Evolutionary conservation across 2,797 vertebrate species (phyloP).

Genomic region (Toxotes lorentzi): DNA sequence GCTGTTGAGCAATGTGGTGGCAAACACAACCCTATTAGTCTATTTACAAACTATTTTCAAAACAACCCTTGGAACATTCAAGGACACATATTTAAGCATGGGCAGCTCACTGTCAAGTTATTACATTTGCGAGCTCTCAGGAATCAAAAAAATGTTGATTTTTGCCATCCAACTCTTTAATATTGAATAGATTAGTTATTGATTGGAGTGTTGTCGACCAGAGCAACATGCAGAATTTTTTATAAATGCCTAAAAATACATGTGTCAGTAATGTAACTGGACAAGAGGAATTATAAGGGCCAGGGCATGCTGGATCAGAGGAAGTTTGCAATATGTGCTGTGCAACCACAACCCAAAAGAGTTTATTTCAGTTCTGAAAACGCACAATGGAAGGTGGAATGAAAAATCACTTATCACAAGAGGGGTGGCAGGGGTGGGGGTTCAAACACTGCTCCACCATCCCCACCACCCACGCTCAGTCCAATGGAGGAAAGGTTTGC

Average conservation of each 20-base stretch:
- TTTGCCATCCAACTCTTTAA: conserved; percentile 16
- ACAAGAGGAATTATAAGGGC: conserved; percentile 2
- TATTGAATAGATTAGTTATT: background rate
- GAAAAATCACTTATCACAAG: background rate
- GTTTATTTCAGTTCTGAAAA: background rate
- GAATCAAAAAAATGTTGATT: background rate
- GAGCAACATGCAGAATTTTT: background rate
- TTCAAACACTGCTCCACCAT: background rate
- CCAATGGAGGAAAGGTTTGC: background rate
- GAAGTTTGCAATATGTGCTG: background rate
- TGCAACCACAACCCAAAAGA: background rate
- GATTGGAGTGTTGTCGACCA: conserved; percentile 3
- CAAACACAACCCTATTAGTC: background rate
- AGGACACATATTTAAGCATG: background rate
- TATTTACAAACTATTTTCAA: background rate
- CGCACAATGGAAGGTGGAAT: background rate
- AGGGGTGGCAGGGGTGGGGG: too few species aligned
- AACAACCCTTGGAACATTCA: background rate
- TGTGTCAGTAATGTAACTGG: conserved; percentile 6
- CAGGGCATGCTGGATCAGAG: background rate
- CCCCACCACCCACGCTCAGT: background rate
- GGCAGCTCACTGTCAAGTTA: background rate
- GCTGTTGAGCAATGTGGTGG: background rate
- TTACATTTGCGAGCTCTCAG: background rate
- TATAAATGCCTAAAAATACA: conserved; percentile 12